Percentiles rank a stretch among this genome's conserved stretches.
phyloP scores from a whole-genome alignment of 2,113 vertebrate species.

The Syngnathus typhle region DNA sequence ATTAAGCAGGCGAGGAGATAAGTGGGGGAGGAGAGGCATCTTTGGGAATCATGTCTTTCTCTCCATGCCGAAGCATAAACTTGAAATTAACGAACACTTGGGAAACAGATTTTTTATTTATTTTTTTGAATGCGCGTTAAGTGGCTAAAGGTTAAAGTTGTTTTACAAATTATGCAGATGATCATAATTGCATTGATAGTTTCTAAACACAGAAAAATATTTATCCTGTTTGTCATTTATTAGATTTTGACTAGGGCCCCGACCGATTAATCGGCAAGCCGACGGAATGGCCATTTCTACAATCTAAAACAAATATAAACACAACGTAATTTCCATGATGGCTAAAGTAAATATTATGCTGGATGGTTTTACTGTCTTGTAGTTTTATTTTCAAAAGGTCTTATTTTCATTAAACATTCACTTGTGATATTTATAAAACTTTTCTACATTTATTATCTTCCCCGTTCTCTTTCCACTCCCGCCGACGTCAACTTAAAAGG shows the following conservation, averaged over 20 bases:
- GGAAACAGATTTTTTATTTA: slow-evolving; percentile 6
- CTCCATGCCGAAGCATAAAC: slow-evolving; percentile 22
- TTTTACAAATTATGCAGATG: slow-evolving; percentile 27
- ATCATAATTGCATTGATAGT: slow-evolving; percentile 7
- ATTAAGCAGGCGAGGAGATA: slow-evolving; percentile 31
- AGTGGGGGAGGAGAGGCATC: slow-evolving; percentile 37
- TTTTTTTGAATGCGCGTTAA: slow-evolving; percentile 6
- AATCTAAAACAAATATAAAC: too few relatives aligned
- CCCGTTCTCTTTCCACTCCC: slow-evolving; percentile 12
- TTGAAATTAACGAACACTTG: slow-evolving; percentile 11
- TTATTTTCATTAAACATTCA: slow-evolving; percentile 57
- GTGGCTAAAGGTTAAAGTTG: slow-evolving; percentile 32
- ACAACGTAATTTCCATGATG: background rate
- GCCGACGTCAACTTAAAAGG: background rate
- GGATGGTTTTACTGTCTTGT: slow-evolving; percentile 18
- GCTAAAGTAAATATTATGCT: slow-evolving; percentile 31
- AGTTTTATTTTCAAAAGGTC: slow-evolving; percentile 3
- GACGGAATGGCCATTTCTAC: too few relatives aligned
- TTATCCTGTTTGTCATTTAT: slow-evolving; percentile 6
- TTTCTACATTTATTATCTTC: background rate
- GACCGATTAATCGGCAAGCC: too few relatives aligned
- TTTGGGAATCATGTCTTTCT: slow-evolving; percentile 30
- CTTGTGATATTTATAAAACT: slow-evolving; percentile 10
- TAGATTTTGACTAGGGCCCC: background rate
- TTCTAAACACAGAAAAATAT: background rate